phyloP scores from a whole-genome alignment of 2,888 invertebrate genomes.

The Drosophila putrida region DNA sequence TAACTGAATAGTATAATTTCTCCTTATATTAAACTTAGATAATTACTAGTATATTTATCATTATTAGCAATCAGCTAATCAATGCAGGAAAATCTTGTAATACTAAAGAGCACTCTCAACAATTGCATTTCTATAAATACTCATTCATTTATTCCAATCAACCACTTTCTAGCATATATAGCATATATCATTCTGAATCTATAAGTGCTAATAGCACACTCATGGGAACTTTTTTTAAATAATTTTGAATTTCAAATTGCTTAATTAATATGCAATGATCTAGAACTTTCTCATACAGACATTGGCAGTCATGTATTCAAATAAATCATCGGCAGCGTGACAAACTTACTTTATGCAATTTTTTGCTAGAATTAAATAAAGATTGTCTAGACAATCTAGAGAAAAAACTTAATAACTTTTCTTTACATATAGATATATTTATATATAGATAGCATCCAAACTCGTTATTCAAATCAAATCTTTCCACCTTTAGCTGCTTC shows the following conservation, averaged over 20 bases:
- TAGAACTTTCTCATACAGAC: background rate
- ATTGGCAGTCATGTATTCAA: background rate
- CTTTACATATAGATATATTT: background rate
- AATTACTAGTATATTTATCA: background rate
- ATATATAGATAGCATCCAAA: background rate
- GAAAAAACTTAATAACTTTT: slow-evolving; percentile 11
- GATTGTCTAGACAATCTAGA: slow-evolving; percentile 9
- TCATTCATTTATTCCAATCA: background rate
- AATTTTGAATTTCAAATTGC: background rate
- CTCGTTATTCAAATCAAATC: slow-evolving; percentile 9
- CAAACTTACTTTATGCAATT: slow-evolving; percentile 7
- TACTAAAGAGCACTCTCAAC: background rate
- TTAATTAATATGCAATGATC: slow-evolving; percentile 13
- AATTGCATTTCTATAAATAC: background rate
- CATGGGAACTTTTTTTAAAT: slow-evolving; percentile 3
- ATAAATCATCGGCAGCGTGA: slow-evolving; percentile 14
- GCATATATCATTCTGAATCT: background rate
- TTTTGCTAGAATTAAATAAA: background rate
- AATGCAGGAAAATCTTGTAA: background rate
- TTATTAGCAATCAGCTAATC: background rate
- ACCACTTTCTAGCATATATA: background rate
- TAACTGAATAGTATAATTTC: background rate
- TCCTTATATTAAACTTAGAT: background rate
- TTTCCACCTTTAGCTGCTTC: slow-evolving; percentile 8
- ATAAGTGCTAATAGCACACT: slow-evolving; percentile 2